phyloP scores from a whole-genome alignment of 2,797 vertebrate species.

The Cirrhinus mrigala region DNA sequence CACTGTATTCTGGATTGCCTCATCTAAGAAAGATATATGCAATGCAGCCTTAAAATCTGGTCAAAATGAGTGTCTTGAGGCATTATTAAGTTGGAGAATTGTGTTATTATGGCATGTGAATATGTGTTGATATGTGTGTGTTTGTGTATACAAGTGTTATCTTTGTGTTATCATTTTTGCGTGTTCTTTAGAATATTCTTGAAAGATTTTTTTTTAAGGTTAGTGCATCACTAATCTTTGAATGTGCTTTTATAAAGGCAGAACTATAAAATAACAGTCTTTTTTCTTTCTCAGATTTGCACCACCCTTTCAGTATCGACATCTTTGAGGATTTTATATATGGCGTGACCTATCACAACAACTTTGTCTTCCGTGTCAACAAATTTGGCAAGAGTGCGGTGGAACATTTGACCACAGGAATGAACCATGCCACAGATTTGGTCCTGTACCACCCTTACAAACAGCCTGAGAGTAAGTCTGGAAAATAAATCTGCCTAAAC shows the following conservation, averaged over 20 bases:
- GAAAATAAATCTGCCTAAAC: too few relatives aligned
- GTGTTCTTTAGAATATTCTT: too few relatives aligned
- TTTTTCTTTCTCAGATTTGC: conserved; percentile 79
- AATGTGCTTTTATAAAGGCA: not conserved
- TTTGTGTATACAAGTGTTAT: too few relatives aligned
- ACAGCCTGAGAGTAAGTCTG: conserved; percentile 88
- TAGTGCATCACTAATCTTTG: not conserved
- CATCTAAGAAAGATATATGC: too few relatives aligned
- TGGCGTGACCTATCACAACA: conserved; percentile 94
- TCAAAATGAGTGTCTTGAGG: too few relatives aligned
- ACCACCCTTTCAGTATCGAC: conserved; percentile 95
- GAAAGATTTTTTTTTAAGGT: not conserved
- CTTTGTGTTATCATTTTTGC: too few relatives aligned
- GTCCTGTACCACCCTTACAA: conserved; percentile 93
- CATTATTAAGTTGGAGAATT: too few relatives aligned
- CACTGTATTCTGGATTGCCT: too few relatives aligned
- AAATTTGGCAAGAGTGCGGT: conserved; percentile 90
- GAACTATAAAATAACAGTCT: not conserved
- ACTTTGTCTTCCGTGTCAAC: conserved; percentile 93
- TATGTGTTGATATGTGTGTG: too few relatives aligned
- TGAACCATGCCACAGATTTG: conserved; percentile 93
- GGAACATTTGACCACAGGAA: conserved; percentile 89
- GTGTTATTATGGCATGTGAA: too few relatives aligned
- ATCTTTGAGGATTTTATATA: conserved; percentile 97
- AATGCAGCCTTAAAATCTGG: too few relatives aligned